phyloP scores from a whole-genome alignment of 2,113 vertebrate genomes.

The Micronisus gabar region DNA sequence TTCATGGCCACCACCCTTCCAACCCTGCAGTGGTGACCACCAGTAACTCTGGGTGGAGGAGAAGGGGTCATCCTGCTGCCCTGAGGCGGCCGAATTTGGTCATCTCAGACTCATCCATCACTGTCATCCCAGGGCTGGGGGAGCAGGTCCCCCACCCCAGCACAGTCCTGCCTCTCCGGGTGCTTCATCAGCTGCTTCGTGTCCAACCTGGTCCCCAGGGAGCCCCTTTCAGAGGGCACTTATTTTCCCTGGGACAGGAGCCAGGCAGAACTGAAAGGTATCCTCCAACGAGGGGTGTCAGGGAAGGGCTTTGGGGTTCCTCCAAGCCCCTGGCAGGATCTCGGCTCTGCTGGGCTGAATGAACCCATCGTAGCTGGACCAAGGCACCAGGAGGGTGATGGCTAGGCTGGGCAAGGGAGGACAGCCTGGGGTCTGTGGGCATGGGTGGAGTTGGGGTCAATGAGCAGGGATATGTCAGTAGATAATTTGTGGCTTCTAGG shows the following conservation, averaged over 20 bases:
- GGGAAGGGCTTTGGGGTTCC: not conserved
- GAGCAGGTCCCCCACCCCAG: not conserved
- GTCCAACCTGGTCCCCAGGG: not conserved
- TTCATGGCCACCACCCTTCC: not conserved
- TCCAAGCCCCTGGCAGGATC: not conserved
- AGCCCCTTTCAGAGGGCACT: not conserved
- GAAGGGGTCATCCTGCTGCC: not conserved
- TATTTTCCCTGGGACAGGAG: not conserved
- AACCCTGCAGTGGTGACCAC: not conserved
- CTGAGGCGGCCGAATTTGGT: not conserved
- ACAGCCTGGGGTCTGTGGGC: not conserved
- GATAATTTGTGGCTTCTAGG: not conserved
- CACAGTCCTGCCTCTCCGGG: not conserved
- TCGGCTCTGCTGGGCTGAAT: not conserved
- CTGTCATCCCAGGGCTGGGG: not conserved
- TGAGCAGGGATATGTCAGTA: rapidly evolving
- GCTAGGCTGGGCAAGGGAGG: not conserved
- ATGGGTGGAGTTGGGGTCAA: not conserved
- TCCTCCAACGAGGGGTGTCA: not conserved
- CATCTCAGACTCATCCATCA: not conserved
- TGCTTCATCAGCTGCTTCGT: not conserved
- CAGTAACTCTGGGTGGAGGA: not conserved
- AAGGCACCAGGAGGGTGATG: not conserved
- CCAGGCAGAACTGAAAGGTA: not conserved
- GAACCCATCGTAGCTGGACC: not conserved